These are phyloP conservation scores for Papilio helenus DNA, from an alignment of 1,140 invertebrate genomes.

Conservation along the genomic window DNA sequence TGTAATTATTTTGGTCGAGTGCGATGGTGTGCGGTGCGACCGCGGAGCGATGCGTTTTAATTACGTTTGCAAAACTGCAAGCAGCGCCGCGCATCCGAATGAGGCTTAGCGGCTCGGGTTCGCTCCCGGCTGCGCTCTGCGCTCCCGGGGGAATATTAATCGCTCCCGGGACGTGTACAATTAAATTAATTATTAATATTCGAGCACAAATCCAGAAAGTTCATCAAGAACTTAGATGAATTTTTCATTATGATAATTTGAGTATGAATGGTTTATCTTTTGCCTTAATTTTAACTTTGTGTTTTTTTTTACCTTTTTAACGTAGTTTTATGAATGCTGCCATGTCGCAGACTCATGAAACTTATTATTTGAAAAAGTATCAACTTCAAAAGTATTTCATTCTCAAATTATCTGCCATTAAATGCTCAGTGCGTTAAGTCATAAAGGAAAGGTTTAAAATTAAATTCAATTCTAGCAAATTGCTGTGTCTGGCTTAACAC, in stretches of 20 bases:
- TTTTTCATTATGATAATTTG: slow-evolving; percentile 28
- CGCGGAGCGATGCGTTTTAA: slow-evolving; percentile 37
- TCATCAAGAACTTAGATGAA: slow-evolving; percentile 35
- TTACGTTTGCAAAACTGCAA: slow-evolving; percentile 36
- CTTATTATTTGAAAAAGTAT: no score
- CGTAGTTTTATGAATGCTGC: no score
- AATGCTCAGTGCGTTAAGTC: not conserved
- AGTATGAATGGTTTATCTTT: not conserved
- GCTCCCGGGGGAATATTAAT: slow-evolving; percentile 27
- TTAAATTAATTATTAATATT: slow-evolving; percentile 38
- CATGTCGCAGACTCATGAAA: no score
- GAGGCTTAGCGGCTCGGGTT: slow-evolving; percentile 16
- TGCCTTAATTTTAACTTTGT: not conserved
- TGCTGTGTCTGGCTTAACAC: not conserved
- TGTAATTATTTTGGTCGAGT: slow-evolving; percentile 43
- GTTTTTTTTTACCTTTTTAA: no score
- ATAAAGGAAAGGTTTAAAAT: not conserved
- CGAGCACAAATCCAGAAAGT: slow-evolving; percentile 28
- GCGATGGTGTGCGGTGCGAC: not conserved
- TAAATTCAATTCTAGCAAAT: not conserved
- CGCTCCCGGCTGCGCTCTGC: not conserved
- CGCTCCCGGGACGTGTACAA: slow-evolving; percentile 6
- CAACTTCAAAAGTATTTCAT: no score
- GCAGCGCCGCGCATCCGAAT: slow-evolving; percentile 28
- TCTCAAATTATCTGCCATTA: not conserved